phyloP scores from a whole-genome alignment of 1,140 invertebrate species.

The Planococcus citri region DNA sequence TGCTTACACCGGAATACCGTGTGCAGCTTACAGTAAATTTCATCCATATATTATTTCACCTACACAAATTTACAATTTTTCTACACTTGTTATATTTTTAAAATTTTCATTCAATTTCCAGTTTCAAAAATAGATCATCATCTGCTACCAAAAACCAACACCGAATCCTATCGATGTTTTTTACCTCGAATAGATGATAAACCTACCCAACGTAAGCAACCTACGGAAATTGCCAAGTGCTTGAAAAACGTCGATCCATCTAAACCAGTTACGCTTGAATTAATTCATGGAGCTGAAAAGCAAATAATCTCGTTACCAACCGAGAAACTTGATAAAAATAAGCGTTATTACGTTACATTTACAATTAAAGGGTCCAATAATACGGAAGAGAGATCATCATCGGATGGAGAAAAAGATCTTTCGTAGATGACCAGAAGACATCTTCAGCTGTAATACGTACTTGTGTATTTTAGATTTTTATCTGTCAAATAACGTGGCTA shows the following conservation, averaged over 20 bases:
- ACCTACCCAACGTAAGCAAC: slow-evolving; percentile 29
- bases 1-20: slow-evolving; percentile 78
- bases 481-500: no score
- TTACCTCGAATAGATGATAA: slow-evolving; percentile 45
- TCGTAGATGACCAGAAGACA: no score
- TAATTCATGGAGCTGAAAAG: slow-evolving; percentile 64
- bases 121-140: slow-evolving; percentile 59
- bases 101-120: slow-evolving; percentile 30
- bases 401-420: background rate
- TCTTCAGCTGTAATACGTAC: no score
- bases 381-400: background rate
- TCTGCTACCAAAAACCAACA: slow-evolving; percentile 50
- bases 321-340: slow-evolving; percentile 70
- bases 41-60: background rate
- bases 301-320: slow-evolving; percentile 72
- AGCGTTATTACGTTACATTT: slow-evolving; percentile 79
- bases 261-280: slow-evolving; percentile 50
- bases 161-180: slow-evolving; percentile 33
- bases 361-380: slow-evolving; percentile 53
- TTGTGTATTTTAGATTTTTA: no score
- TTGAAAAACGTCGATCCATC: slow-evolving; percentile 32
- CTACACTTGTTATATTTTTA: no score
- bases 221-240: slow-evolving; percentile 25
- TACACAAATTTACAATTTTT: no score
- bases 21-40: slow-evolving; percentile 65